A percentile compares a stretch with the other conserved stretches of the same genome.
Conservation (phyloP, 2,888 invertebrate genomes). For the Bedellia somnulentella region DNA sequence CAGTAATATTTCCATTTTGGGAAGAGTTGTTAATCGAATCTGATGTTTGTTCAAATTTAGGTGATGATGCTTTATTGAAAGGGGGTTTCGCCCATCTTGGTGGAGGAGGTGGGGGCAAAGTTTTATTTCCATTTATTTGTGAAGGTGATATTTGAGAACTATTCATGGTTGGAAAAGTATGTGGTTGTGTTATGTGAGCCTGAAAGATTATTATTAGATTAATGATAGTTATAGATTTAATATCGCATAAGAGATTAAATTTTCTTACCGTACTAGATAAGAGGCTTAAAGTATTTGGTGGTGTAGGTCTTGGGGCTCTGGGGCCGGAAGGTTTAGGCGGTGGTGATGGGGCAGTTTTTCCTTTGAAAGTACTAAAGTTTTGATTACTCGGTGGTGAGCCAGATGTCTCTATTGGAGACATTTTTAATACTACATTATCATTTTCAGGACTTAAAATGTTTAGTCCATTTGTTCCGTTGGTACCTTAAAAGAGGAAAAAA, state of each 20-base stretch:
- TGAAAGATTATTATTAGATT: conserved; percentile 46
- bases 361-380: conserved; percentile 71
- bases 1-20: conserved; percentile 73
- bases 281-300: conserved; percentile 81
- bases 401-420: conserved; percentile 67
- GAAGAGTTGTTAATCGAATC: conserved; percentile 47
- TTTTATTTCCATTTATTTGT: conserved; percentile 32
- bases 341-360: conserved; percentile 58
- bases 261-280: conserved; percentile 60
- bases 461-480: conserved; percentile 38
- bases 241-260: too few species aligned
- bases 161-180: conserved; percentile 43
- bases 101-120: conserved; percentile 81
- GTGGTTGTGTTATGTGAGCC: conserved; percentile 60
- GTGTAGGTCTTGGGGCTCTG: conserved; percentile 73
- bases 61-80: conserved; percentile 47
- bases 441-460: conserved; percentile 37
- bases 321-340: conserved; percentile 48
- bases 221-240: conserved; percentile 14
- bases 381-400: conserved; percentile 51
- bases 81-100: conserved; percentile 83
- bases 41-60: conserved; percentile 44
- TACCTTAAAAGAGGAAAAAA: conserved; percentile 20
- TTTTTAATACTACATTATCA: conserved; percentile 73
- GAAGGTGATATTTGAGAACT: conserved; percentile 44